Evolutionary conservation across 1,140 invertebrate species (phyloP), one percentile per base, ranked within the genome.

Genomic region (Phocides pigmalion): DNA sequence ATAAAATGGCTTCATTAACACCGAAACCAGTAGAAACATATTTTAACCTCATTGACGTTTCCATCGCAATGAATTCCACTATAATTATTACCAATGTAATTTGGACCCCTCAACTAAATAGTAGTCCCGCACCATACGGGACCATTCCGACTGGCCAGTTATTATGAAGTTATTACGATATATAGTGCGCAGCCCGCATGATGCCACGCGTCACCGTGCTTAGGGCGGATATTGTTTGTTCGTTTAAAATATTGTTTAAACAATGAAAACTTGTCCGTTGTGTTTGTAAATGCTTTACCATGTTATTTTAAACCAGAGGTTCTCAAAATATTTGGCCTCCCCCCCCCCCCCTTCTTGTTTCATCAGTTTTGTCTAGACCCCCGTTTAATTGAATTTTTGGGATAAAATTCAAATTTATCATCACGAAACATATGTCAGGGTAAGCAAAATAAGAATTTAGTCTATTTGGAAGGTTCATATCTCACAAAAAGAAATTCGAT

Each of bases 121-220:
- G n/a, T 19, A 22, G 32, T 47, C 44, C 19, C 22, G 56, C 39
- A 53, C 56, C 28, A 62, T 82, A 80, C 76, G 81, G 80, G 80
- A 75, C 62, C 69, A 72, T 78, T 78, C 46, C 66, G 59, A 69
- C 66, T 73, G 65, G 56, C 56, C 74, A 75, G 77, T 72, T 62
- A 66, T 78, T 76, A 80, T 78, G 76, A 78, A 73, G 79, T 79
- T 70, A 78, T 82, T 81, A 79, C 64, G 54, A 50, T 66, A 58
- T 47, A 41, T 56, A 68, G 70, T 59, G 61, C 69, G 61, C 65
- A 64, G 72, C 83, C 83, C 83, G 83, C 83, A 85, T 85, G 49
- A 22, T 64, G 62, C 25, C 76, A 77, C 75, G 76, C 72, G 82
- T 37, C 50, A 20, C 25, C 19, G 16, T 35, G 19, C 8, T 44